Evolutionary conservation across 2,113 vertebrate genomes (phyloP).

Genomic region (Carassius auratus): DNA sequence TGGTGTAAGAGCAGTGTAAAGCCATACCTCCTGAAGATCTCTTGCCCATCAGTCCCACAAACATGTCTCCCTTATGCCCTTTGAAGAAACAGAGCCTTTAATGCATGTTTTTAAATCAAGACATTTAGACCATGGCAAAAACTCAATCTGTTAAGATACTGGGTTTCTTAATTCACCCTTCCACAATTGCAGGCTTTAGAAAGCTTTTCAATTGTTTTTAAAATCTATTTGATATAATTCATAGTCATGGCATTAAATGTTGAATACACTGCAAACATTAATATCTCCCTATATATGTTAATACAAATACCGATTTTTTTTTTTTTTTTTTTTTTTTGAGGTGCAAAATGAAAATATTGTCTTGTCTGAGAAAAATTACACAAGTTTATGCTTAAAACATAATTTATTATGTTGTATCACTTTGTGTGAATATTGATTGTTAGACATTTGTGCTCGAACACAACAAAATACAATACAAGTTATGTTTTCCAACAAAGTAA

Average conservation of each 20-base stretch:
- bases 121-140: background rate
- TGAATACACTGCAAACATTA: background rate
- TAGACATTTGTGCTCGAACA: background rate
- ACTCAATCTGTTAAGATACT: background rate
- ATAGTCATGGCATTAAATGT: background rate
- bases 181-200: background rate
- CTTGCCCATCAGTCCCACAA: constrained; percentile 75
- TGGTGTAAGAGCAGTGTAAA: background rate
- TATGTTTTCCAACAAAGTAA: background rate
- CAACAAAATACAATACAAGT: background rate
- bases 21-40: constrained; percentile 68
- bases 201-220: background rate
- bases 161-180: background rate
- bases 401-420: background rate
- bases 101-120: background rate
- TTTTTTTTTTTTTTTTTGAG: background rate
- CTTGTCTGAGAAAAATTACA: background rate
- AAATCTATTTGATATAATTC: background rate
- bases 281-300: background rate
- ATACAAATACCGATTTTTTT: background rate
- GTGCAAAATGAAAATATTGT: background rate
- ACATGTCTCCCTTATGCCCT: constrained; percentile 74
- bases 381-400: background rate
- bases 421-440: background rate
- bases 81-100: background rate